phyloP scores from a whole-genome alignment of 2,888 invertebrate genomes.

The Frankliniella fusca region DNA sequence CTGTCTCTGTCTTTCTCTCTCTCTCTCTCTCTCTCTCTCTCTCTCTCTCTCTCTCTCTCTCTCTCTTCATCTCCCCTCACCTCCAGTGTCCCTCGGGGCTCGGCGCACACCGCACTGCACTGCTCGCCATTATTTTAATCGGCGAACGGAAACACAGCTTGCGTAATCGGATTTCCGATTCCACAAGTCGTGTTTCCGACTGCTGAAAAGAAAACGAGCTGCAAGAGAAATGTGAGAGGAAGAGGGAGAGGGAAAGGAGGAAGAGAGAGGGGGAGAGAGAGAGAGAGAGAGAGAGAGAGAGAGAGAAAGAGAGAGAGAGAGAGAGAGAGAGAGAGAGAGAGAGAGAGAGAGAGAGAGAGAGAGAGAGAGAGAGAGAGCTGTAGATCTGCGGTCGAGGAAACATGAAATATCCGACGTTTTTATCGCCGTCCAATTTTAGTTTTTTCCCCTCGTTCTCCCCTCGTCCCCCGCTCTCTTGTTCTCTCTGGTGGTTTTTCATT shows the following conservation, averaged over 20 bases:
- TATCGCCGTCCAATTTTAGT: neutral
- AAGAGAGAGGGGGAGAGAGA: neutral
- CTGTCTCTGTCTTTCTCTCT: too few species aligned
- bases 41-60: too few species aligned
- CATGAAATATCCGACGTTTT: neutral
- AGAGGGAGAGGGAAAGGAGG: neutral
- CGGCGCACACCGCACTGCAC: too few species aligned
- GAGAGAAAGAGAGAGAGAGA: conserved; percentile 18
- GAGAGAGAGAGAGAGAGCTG: neutral
- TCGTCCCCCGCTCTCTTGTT: too few species aligned
- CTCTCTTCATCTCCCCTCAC: too few species aligned
- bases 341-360: neutral
- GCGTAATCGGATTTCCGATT: conserved; percentile 4
- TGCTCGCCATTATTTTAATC: neutral
- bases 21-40: too few species aligned
- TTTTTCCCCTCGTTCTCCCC: neutral
- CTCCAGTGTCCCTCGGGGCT: too few species aligned
- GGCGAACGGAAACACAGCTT: neutral
- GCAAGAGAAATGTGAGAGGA: neutral
- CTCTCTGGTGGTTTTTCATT: neutral
- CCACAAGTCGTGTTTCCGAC: neutral
- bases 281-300: neutral
- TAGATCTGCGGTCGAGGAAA: neutral
- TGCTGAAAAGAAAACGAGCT: neutral
- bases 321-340: neutral